phyloP scores from a whole-genome alignment of 2,888 invertebrate species.

The Phytoseiulus persimilis region DNA sequence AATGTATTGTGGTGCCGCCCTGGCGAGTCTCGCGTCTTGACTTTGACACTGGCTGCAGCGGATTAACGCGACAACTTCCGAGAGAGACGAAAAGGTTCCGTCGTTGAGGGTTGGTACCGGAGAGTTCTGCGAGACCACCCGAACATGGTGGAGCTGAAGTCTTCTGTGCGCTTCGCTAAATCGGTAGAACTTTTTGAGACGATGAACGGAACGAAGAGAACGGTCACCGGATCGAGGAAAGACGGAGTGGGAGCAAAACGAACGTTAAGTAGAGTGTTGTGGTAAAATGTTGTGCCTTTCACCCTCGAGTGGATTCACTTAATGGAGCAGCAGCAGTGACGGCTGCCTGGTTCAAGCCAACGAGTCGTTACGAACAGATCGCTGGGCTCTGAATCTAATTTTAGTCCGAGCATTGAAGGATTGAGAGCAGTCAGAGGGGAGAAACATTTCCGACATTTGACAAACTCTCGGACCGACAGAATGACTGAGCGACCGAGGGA shows the following conservation, averaged over 20 bases:
- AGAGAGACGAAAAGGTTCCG: background rate
- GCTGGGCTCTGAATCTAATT: background rate
- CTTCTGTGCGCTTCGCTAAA: too few relatives aligned
- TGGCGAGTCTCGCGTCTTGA: background rate
- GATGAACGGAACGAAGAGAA: background rate
- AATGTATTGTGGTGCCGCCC: background rate
- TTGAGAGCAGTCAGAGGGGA: background rate
- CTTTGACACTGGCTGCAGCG: background rate
- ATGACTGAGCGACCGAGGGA: background rate
- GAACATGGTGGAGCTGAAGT: too few relatives aligned
- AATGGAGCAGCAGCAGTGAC: background rate
- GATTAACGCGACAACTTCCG: background rate
- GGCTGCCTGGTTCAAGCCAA: background rate
- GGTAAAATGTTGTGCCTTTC: background rate
- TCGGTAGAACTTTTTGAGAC: too few relatives aligned
- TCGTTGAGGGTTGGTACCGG: background rate
- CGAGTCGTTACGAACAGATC: background rate
- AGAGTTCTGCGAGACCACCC: background rate
- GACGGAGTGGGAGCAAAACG: background rate
- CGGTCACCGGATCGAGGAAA: background rate
- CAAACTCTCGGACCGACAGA: background rate
- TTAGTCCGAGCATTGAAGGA: background rate
- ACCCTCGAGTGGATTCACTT: background rate
- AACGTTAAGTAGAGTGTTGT: background rate
- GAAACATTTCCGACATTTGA: background rate